Evolutionary conservation across 2,797 vertebrate species (phyloP).

Genomic region (Sebastiscus tertius): DNA sequence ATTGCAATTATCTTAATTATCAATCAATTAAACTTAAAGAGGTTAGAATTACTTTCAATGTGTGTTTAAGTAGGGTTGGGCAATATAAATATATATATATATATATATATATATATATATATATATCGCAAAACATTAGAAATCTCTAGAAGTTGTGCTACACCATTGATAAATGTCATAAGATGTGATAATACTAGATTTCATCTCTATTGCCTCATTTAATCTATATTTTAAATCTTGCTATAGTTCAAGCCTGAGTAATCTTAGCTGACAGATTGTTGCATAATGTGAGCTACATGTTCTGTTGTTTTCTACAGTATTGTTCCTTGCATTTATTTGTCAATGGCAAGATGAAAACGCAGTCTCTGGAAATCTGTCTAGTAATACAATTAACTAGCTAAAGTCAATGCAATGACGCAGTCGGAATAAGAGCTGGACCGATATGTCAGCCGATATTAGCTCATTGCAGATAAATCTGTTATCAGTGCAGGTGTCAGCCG

Average conservation of each 20-base stretch:
- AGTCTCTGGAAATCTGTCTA: background rate
- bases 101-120: background rate
- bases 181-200: background rate
- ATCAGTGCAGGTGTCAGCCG: background rate
- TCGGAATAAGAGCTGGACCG: background rate
- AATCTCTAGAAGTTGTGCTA: too few species aligned
- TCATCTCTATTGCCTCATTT: background rate
- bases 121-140: too few species aligned
- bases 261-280: background rate
- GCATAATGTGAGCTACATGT: background rate
- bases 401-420: background rate
- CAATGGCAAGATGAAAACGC: background rate
- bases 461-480: background rate
- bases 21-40: background rate
- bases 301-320: background rate
- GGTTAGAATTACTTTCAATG: background rate
- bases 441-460: background rate
- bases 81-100: background rate
- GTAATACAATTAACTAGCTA: background rate
- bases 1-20: background rate
- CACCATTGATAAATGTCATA: background rate
- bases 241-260: background rate
- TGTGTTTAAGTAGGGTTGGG: background rate
- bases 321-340: background rate
- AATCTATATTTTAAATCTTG: background rate